These are phyloP conservation scores for Valencia hispanica DNA, from an alignment of 2,797 vertebrate species.

Conservation along the genomic window DNA sequence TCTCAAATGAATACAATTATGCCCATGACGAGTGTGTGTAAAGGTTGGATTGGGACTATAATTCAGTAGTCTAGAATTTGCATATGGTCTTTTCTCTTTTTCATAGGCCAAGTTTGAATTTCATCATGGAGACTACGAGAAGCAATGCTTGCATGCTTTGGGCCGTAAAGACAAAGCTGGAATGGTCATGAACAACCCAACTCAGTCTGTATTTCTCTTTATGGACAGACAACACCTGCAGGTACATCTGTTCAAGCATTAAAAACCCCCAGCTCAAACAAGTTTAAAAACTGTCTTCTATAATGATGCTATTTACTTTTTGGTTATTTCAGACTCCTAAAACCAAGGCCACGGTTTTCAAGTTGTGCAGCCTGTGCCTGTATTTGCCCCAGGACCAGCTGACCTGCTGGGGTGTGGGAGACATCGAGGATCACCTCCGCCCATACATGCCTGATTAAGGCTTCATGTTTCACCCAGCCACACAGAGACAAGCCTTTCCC, in stretches of 20 bases:
- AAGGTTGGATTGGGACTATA: background rate
- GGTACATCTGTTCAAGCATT: slow-evolving; percentile 73
- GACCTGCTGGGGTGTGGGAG: slow-evolving; percentile 98
- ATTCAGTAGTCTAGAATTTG: background rate
- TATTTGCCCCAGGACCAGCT: slow-evolving; percentile 99
- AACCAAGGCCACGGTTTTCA: slow-evolving; percentile 99
- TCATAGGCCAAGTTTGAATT: slow-evolving; percentile 98
- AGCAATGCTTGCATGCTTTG: slow-evolving; percentile 98
- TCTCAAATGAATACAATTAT: no score
- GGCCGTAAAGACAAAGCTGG: slow-evolving; percentile 99
- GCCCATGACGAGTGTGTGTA: no score
- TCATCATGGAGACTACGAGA: slow-evolving; percentile 99
- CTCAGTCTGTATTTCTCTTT: slow-evolving; percentile 99
- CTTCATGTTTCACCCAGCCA: slow-evolving; percentile 82
- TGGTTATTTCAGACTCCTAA: slow-evolving; percentile 89
- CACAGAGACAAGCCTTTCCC: slow-evolving; percentile 83
- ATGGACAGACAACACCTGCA: slow-evolving; percentile 99
- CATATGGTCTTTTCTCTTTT: slow-evolving; percentile 6
- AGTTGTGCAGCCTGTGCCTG: slow-evolving; percentile 99
- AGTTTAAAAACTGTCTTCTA: background rate
- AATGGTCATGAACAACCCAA: slow-evolving; percentile 99
- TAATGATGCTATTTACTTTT: slow-evolving; percentile 9
- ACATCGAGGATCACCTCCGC: slow-evolving; percentile 97
- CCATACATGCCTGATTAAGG: slow-evolving; percentile 98
- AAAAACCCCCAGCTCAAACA: background rate